phyloP scores from a whole-genome alignment of 1,140 invertebrate species.

The Drosophila nasuta region DNA sequence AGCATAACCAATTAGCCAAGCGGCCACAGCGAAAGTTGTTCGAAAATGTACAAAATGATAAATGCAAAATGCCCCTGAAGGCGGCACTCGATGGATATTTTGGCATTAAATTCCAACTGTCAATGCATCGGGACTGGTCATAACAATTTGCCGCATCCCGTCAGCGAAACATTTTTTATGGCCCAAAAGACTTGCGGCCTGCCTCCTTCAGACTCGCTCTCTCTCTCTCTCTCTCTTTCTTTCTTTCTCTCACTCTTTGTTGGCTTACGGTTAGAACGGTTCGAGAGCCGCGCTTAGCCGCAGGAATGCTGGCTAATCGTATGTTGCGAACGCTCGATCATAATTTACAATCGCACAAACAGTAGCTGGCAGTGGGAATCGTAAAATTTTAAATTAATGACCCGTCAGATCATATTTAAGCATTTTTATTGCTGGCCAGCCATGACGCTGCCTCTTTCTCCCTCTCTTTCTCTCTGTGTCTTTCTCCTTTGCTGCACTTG shows the following conservation, averaged over 20 bases:
- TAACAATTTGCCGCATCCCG: conserved; percentile 67
- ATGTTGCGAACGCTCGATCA: conserved; percentile 44
- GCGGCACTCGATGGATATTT: conserved; percentile 10
- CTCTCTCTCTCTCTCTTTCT: no score
- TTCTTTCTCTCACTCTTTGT: neutral
- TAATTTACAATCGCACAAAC: conserved; percentile 82
- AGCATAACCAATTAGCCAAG: conserved; percentile 72
- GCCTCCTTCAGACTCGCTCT: no score
- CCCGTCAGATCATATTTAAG: conserved; percentile 81
- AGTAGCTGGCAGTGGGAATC: conserved; percentile 76
- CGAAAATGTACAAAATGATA: conserved; percentile 32
- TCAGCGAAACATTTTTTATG: conserved; percentile 58
- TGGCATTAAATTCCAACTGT: conserved; percentile 61
- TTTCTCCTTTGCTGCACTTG: conserved; percentile 23
- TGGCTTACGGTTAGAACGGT: conserved; percentile 10
- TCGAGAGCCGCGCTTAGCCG: conserved; percentile 26
- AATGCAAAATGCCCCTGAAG: conserved; percentile 29
- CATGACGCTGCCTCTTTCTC: neutral
- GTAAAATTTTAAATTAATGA: conserved; percentile 84
- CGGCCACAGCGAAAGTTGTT: conserved; percentile 57
- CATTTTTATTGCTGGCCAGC: conserved; percentile 69
- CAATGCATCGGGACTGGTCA: conserved; percentile 48
- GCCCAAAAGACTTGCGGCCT: conserved; percentile 38
- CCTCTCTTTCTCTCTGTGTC: neutral
- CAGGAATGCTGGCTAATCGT: conserved; percentile 46